Percentiles rank a stretch among this genome's conserved stretches.
phyloP scores from a whole-genome alignment of 2,888 invertebrate species.

The Campopleginae sp. region DNA sequence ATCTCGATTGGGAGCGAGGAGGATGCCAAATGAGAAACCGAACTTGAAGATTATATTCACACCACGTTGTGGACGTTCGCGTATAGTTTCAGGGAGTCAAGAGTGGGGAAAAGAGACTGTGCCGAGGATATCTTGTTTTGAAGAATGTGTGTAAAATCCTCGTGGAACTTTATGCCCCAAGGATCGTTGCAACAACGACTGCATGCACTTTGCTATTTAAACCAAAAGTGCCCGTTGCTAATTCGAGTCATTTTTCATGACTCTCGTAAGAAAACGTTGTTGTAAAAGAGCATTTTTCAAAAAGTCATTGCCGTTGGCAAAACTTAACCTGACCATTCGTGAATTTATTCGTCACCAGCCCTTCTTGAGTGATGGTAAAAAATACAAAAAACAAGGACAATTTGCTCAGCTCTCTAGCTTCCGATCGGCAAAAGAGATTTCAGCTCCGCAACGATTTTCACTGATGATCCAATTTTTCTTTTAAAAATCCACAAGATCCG shows the following conservation, averaged over 20 bases:
- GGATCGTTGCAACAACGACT: constrained; percentile 13
- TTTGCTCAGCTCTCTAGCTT: no score
- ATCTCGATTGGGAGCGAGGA: constrained; percentile 29
- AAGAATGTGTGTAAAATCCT: constrained; percentile 68
- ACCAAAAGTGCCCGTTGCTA: not conserved
- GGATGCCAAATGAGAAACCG: constrained; percentile 13
- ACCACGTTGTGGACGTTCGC: constrained; percentile 30
- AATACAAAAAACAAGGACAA: no score
- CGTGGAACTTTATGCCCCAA: constrained; percentile 35
- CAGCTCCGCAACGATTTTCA: no score
- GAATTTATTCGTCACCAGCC: no score
- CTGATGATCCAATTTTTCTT: no score
- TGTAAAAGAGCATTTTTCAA: no score
- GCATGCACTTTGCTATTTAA: not conserved
- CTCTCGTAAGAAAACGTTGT: not conserved
- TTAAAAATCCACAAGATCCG: no score
- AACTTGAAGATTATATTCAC: constrained; percentile 62
- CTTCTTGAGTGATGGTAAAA: no score
- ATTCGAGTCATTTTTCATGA: not conserved
- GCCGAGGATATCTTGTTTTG: constrained; percentile 30
- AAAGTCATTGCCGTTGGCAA: no score
- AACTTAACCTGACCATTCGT: no score
- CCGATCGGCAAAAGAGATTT: no score
- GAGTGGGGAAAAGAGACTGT: constrained; percentile 36
- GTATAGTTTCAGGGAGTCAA: constrained; percentile 58